Evolutionary conservation across 2,888 invertebrate genomes (phyloP).

Genomic region (Eurytoma californica): DNA sequence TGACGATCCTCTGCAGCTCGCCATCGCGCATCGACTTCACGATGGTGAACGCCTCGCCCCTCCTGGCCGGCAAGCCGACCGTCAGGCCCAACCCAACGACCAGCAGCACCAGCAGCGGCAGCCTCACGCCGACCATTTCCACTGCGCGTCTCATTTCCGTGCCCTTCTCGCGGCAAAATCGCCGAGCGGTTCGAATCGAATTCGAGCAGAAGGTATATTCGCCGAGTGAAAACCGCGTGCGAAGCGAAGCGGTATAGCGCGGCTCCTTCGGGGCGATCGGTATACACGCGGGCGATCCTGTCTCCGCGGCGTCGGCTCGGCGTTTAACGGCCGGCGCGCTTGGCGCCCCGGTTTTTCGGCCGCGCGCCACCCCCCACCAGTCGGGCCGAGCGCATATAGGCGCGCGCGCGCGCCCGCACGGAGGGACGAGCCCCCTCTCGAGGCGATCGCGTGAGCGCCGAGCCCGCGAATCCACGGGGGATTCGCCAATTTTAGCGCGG

Average conservation of each 20-base stretch:
- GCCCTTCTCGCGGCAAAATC: no score
- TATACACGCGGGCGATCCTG: conserved; percentile 13
- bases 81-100: background rate
- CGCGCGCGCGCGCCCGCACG: background rate
- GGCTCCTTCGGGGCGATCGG: background rate
- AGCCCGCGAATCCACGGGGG: conserved; percentile 40
- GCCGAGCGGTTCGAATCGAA: no score
- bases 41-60: conserved; percentile 78
- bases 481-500: conserved; percentile 54
- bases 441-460: conserved; percentile 50
- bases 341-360: conserved; percentile 48
- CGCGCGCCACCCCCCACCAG: conserved; percentile 24
- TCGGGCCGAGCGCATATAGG: background rate
- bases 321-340: conserved; percentile 33
- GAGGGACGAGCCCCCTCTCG: conserved; percentile 32
- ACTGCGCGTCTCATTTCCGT: no score
- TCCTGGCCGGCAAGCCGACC: conserved; percentile 21
- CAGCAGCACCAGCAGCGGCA: conserved; percentile 4
- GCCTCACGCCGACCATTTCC: no score
- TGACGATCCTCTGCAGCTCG: conserved; percentile 76
- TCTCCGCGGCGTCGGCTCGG: conserved; percentile 30
- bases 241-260: background rate
- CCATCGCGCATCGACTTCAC: conserved; percentile 83
- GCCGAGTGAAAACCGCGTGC: background rate
- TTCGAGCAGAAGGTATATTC: background rate